Percentiles rank a stretch among this genome's conserved stretches.
Conservation (phyloP, 2,113 vertebrate genomes). For the Cettia cetti region DNA sequence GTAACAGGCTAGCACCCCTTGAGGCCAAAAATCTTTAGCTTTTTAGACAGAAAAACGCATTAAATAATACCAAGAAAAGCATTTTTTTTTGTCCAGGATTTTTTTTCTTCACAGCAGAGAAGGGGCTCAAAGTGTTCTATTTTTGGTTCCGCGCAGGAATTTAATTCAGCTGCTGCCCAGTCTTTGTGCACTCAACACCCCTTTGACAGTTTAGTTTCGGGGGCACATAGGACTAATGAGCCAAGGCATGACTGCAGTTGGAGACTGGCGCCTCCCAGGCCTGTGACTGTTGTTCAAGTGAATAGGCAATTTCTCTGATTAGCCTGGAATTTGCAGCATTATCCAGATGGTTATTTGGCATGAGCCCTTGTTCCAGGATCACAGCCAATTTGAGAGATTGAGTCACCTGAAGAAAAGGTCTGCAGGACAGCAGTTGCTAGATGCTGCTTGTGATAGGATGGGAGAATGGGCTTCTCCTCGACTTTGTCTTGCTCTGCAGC, state of each 20-base stretch:
- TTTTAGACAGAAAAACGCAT: constrained; percentile 61
- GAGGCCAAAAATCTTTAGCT: constrained; percentile 69
- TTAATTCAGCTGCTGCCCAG: constrained; percentile 58
- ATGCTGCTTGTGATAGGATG: not conserved
- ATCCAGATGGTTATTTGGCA: constrained; percentile 21
- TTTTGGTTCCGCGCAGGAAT: constrained; percentile 43
- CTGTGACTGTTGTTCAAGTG: constrained; percentile 37
- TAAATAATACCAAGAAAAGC: constrained; percentile 63
- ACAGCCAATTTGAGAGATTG: constrained; percentile 17
- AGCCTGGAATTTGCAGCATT: constrained; percentile 56
- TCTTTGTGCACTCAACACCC: constrained; percentile 22
- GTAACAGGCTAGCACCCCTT: constrained; percentile 72
- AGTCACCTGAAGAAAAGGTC: constrained; percentile 39
- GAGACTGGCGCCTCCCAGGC: constrained; percentile 41
- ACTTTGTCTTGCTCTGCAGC: not conserved
- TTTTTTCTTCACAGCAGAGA: constrained; percentile 36
- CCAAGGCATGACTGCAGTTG: constrained; percentile 36
- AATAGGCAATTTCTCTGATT: constrained; percentile 56
- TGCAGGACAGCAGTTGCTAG: not conserved
- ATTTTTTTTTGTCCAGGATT: constrained; percentile 26
- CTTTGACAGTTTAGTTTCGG: constrained; percentile 59
- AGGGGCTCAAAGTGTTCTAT: constrained; percentile 48
- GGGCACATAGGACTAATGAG: constrained; percentile 43
- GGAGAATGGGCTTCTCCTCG: not conserved
- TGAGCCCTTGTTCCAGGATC: constrained; percentile 13